phyloP scores from a whole-genome alignment of 2,888 invertebrate genomes.

The Ochlodes sylvanus region DNA sequence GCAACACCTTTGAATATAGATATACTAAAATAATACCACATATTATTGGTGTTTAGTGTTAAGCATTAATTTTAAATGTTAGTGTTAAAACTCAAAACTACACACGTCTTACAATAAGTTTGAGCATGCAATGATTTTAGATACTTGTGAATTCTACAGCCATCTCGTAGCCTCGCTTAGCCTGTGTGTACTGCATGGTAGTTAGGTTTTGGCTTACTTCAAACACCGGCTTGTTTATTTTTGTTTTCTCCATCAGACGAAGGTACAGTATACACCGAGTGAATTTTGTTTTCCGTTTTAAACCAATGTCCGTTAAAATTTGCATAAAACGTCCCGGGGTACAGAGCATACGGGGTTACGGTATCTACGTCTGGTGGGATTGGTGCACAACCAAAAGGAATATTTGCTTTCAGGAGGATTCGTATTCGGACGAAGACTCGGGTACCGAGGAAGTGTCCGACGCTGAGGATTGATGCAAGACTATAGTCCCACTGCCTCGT shows the following conservation, averaged over 20 bases:
- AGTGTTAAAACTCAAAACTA: neutral
- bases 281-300: neutral
- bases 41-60: neutral
- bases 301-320: neutral
- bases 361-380: conserved; percentile 71
- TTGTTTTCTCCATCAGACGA: conserved; percentile 60
- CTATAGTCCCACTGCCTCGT: conserved; percentile 53
- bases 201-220: conserved; percentile 55
- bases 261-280: conserved; percentile 59
- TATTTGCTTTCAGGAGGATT: conserved; percentile 83
- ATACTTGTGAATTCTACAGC: conserved; percentile 76
- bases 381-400: conserved; percentile 65
- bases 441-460: conserved; percentile 81
- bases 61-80: neutral
- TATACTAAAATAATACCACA: too few relatives aligned
- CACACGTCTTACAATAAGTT: neutral
- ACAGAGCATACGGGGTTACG: conserved; percentile 45
- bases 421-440: conserved; percentile 80
- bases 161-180: conserved; percentile 66
- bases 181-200: conserved; percentile 67
- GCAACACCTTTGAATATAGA: too few relatives aligned
- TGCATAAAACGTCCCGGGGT: conserved; percentile 13
- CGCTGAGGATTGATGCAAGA: conserved; percentile 74
- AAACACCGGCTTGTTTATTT: conserved; percentile 20
- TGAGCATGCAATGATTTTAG: conserved; percentile 37